Evolutionary conservation across 1,140 invertebrate genomes (phyloP).

Genomic region (Drosophila simulans): DNA sequence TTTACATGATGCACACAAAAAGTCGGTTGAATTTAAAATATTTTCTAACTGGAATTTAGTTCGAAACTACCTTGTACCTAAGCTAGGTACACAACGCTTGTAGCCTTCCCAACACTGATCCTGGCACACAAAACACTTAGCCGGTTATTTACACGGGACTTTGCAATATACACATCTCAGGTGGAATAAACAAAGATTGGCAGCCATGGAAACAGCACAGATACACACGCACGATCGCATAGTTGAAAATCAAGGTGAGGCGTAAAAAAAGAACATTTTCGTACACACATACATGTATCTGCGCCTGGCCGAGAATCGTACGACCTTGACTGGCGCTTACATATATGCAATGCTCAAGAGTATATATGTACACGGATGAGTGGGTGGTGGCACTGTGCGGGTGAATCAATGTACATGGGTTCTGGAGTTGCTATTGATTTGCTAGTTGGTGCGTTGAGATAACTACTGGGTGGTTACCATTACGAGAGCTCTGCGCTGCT

Average conservation of each 20-base stretch:
- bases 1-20: too few species aligned
- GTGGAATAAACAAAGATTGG: conserved; percentile 38
- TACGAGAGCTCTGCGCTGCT: conserved; percentile 58
- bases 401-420: conserved; percentile 25
- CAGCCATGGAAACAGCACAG: conserved; percentile 38
- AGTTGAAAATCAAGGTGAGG: conserved; percentile 72
- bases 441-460: conserved; percentile 6
- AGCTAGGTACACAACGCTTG: background rate
- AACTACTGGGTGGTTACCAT: conserved; percentile 58
- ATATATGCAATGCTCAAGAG: conserved; percentile 23
- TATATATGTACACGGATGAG: conserved; percentile 30
- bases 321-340: conserved; percentile 67
- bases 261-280: conserved; percentile 67
- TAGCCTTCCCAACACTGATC: conserved; percentile 9
- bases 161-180: conserved; percentile 2
- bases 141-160: conserved; percentile 32
- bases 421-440: conserved; percentile 43
- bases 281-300: conserved; percentile 3
- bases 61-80: background rate
- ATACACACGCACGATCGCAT: conserved; percentile 17
- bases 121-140: conserved; percentile 28
- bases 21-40: too few species aligned
- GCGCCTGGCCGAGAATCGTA: conserved; percentile 39
- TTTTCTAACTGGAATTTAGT: background rate
- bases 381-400: conserved; percentile 21